These are phyloP conservation scores for Patella ulyssiponensis DNA, from an alignment of 2,888 invertebrate genomes.

Conservation along the genomic window DNA sequence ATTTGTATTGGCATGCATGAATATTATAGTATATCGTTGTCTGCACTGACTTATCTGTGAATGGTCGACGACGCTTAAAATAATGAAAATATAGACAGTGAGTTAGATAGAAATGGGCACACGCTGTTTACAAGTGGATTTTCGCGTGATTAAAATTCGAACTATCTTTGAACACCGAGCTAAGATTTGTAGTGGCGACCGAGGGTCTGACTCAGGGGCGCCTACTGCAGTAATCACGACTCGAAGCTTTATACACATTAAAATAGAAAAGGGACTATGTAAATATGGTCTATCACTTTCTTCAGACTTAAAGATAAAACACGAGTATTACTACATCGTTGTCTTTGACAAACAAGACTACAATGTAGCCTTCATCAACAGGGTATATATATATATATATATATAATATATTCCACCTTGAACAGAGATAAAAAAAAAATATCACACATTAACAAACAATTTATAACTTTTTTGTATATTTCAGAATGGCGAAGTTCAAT, in stretches of 20 bases:
- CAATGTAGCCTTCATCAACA: too few relatives aligned
- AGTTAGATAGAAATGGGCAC: neutral
- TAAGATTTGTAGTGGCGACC: conserved; percentile 14
- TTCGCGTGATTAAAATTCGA: conserved; percentile 28
- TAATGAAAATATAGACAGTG: neutral
- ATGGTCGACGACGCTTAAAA: too few relatives aligned
- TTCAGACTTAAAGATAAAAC: conserved; percentile 1
- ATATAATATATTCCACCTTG: too few relatives aligned
- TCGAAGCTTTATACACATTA: neutral
- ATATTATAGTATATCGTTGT: too few relatives aligned
- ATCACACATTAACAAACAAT: neutral
- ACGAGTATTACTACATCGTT: too few relatives aligned
- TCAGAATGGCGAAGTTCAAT: conserved; percentile 75
- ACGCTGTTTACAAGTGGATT: conserved; percentile 2
- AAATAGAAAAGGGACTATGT: conserved; percentile 7
- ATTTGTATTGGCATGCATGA: too few relatives aligned
- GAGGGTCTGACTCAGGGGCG: neutral
- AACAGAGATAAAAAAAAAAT: too few relatives aligned
- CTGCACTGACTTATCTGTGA: too few relatives aligned
- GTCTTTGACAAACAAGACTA: too few relatives aligned
- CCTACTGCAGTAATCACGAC: conserved; percentile 4
- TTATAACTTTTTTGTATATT: conserved; percentile 63
- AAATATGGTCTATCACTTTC: conserved; percentile 8
- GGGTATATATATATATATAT: too few relatives aligned
- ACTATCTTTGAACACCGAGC: conserved; percentile 13